Evolutionary conservation across 2,113 vertebrate genomes (phyloP).

Genomic region (Galeopterus variegatus): DNA sequence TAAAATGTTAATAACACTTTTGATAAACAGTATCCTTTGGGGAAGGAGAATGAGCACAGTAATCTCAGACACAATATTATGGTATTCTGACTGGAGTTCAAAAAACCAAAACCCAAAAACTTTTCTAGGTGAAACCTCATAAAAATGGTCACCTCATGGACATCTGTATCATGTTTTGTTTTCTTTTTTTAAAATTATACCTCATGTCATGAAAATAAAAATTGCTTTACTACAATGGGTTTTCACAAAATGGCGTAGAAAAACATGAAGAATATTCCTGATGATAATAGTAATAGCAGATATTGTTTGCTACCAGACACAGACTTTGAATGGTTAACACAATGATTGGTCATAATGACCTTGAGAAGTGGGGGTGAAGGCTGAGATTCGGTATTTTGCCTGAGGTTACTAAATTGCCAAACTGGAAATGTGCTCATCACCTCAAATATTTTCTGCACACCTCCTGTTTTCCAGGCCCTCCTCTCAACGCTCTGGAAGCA

Average conservation of each 20-base stretch:
- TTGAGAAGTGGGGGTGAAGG: neutral
- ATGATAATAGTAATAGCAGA: too few relatives aligned
- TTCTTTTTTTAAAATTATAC: neutral
- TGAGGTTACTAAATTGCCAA: neutral
- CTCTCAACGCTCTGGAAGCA: fast-evolving
- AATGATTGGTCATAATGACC: neutral
- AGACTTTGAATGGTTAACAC: neutral
- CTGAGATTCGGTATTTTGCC: neutral
- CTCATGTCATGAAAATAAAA: neutral
- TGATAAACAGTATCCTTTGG: too few relatives aligned
- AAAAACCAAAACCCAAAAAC: neutral
- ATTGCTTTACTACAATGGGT: fast-evolving
- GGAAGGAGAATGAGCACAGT: neutral
- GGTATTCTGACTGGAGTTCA: neutral
- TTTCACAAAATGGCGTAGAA: neutral
- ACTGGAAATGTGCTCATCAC: neutral
- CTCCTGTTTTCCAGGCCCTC: neutral
- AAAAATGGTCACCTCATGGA: too few relatives aligned
- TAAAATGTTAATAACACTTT: neutral
- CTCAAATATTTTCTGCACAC: fast-evolving
- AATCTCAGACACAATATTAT: neutral
- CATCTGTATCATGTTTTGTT: neutral
- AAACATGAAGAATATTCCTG: fast-evolving
- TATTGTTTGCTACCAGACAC: neutral
- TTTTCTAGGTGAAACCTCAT: neutral